Conservation (phyloP, 2,113 vertebrate species). For the Eptesicus fuscus region DNA sequence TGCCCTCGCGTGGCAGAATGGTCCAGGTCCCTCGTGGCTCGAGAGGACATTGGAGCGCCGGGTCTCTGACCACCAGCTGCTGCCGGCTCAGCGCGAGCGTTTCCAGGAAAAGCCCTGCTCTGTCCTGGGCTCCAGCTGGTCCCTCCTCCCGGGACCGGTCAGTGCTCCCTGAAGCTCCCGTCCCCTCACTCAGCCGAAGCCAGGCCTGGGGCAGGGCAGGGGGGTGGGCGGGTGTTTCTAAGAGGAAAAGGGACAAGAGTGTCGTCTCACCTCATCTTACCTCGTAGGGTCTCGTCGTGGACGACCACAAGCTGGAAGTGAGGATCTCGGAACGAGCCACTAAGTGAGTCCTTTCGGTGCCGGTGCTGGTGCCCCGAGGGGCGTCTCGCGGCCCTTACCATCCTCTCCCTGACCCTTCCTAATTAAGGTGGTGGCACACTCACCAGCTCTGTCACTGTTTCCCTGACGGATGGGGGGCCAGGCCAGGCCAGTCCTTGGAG, state of each 20-base stretch:
- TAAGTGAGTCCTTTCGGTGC: conserved; percentile 82
- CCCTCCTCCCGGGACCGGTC: not conserved
- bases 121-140: not conserved
- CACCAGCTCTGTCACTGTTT: fast-evolving
- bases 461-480: fast-evolving
- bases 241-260: not conserved
- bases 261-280: conserved; percentile 24
- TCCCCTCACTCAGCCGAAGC: fast-evolving
- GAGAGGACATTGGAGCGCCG: fast-evolving
- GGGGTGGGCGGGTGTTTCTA: fast-evolving
- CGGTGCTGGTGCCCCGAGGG: fast-evolving
- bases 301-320: conserved; percentile 92
- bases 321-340: conserved; percentile 92
- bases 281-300: conserved; percentile 87
- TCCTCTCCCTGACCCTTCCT: not conserved
- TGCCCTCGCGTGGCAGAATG: not conserved
- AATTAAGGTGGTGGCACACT: fast-evolving
- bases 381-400: fast-evolving
- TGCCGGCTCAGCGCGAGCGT: fast-evolving
- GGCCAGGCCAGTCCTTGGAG: not conserved
- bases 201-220: fast-evolving
- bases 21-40: not conserved
- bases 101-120: not conserved
- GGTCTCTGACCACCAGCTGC: not conserved
- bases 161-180: fast-evolving